Evolutionary conservation across 2,113 vertebrate species (phyloP).

Genomic region (Xiphophorus hellerii): DNA sequence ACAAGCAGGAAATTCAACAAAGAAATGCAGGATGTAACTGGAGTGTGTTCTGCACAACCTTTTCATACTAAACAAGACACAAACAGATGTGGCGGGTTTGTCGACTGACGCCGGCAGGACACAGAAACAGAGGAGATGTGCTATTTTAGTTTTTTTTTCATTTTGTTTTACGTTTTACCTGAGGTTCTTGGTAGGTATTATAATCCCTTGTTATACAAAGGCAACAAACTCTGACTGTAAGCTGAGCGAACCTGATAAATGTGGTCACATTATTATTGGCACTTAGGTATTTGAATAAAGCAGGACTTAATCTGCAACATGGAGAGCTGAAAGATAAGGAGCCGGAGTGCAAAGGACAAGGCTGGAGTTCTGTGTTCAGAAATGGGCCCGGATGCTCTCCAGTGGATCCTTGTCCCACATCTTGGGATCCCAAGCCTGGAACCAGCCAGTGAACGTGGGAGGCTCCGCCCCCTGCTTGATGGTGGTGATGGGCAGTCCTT

Average conservation of each 20-base stretch:
- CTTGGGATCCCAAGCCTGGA: slow-evolving; percentile 82
- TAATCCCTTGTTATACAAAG: slow-evolving; percentile 8
- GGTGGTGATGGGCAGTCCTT: slow-evolving; percentile 72
- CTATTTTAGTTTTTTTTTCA: slow-evolving; percentile 6
- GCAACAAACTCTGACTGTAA: slow-evolving; percentile 25
- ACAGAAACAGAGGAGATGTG: slow-evolving; percentile 7
- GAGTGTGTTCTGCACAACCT: background rate
- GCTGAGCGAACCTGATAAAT: slow-evolving; percentile 23
- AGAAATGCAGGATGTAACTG: slow-evolving; percentile 48
- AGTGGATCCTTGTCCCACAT: slow-evolving; percentile 80
- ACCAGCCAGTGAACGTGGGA: slow-evolving; percentile 83
- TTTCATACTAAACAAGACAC: slow-evolving; percentile 20
- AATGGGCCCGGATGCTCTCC: slow-evolving; percentile 64
- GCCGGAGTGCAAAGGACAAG: background rate
- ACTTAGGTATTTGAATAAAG: slow-evolving; percentile 45
- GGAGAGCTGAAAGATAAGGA: slow-evolving; percentile 12
- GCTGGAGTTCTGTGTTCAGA: slow-evolving; percentile 48
- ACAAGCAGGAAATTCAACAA: slow-evolving; percentile 33
- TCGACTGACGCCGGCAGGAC: background rate
- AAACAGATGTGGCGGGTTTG: slow-evolving; percentile 4
- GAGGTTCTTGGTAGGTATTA: background rate
- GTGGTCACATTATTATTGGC: slow-evolving; percentile 41
- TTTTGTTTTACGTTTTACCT: no score
- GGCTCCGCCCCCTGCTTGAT: slow-evolving; percentile 82
- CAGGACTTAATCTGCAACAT: slow-evolving; percentile 9